phyloP scores from a whole-genome alignment of 1,140 invertebrate genomes.

The Globodera rostochiensis region DNA sequence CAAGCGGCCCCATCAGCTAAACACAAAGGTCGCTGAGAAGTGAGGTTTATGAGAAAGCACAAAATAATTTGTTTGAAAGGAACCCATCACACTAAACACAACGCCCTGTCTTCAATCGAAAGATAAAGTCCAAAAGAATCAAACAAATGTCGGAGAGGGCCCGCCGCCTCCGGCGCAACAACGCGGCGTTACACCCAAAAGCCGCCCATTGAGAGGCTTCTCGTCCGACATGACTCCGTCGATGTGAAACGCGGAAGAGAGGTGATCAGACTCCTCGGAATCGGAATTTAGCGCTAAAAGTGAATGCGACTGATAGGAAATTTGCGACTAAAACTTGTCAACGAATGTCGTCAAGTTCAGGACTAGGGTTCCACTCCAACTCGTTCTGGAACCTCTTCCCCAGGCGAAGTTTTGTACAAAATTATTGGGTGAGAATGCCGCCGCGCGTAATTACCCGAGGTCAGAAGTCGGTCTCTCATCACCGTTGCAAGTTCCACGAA shows the following conservation, averaged over 20 bases:
- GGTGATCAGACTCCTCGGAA: conserved; percentile 60
- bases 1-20: neutral
- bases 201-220: conserved; percentile 38
- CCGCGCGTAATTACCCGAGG: conserved; percentile 40
- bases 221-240: conserved; percentile 64
- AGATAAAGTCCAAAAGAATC: conserved; percentile 13
- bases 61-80: neutral
- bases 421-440: neutral
- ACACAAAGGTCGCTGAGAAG: neutral
- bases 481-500: conserved; percentile 59
- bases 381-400: neutral
- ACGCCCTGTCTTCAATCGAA: neutral
- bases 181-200: conserved; percentile 22
- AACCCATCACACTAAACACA: neutral
- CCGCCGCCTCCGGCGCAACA: conserved; percentile 44
- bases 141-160: conserved; percentile 62
- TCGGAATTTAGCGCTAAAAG: conserved; percentile 46
- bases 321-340: no score
- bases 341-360: no score
- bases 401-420: neutral
- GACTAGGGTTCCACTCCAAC: neutral
- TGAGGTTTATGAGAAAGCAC: conserved; percentile 7
- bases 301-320: neutral
- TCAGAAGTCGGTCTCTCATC: conserved; percentile 60
- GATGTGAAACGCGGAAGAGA: conserved; percentile 62